Base-by-base conservation (phyloP, 2,113 vertebrate genomes). In the Nycticorax nycticorax region DNA sequence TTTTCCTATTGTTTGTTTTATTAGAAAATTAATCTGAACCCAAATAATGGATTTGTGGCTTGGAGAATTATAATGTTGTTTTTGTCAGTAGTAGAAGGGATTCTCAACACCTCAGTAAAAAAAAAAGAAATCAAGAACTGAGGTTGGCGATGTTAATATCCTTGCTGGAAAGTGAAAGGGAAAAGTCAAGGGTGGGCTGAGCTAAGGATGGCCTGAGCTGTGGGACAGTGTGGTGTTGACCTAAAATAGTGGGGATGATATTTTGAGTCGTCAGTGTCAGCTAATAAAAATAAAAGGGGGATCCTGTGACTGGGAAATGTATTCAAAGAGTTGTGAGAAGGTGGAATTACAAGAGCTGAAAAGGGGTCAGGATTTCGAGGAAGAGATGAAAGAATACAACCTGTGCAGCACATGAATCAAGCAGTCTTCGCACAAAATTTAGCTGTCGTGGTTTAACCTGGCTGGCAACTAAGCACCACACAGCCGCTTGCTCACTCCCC, bases 91-190 rank as follows among this genome's bases (percentile, higher is more conserved):
- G n/a, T 12, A 37, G 37, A 53, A 77, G 26, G 11, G 5, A 32
- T 79, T 66, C 52, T 50, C 7, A 76, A 37, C 23, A 71, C 3
- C 47, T 57, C 37, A 52, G 8, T 37, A n/a, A 30, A 2, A 11
- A 67, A 67, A 37, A 32, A 33, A 69, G 22, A 32, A 5, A 43
- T 28, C 4, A 59, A 37, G n/a, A 55, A 21, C 5, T 24, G 47
- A 24, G 15, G 50, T 14, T 33, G 7, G 3, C 3, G 0, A 23
- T n/a, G n/a, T n/a, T n/a, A n/a, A n/a, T n/a, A n/a, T 60, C 5
- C 35, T 48, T 64, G 9, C 47, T 85, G 43, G n/a, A 43, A 84
- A 59, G 9, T 26, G 20, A 67, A 92, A 79, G 8, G 5, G 17
- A 63, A 82, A 85, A 19, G 6, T 50, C 33, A 52, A 33, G 15